Evolutionary conservation across 2,888 invertebrate genomes (phyloP).

Genomic region (Cheilosia soror): DNA sequence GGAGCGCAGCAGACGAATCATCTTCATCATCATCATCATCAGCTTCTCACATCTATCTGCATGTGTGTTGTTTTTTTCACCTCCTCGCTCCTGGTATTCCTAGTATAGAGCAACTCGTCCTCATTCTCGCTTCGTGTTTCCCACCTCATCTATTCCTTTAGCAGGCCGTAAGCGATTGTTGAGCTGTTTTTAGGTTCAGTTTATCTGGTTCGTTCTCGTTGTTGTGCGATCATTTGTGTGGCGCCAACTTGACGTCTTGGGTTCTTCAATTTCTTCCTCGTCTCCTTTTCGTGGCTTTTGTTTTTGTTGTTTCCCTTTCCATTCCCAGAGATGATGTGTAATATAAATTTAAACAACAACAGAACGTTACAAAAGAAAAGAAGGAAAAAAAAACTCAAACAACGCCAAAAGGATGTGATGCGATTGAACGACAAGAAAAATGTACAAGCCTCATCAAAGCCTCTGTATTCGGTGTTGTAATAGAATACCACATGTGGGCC

Average conservation of each 20-base stretch:
- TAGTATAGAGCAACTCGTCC: slow-evolving; percentile 28
- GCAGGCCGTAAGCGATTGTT: slow-evolving; percentile 42
- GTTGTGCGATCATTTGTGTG: slow-evolving; percentile 67
- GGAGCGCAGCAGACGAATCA: slow-evolving; percentile 33
- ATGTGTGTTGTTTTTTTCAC: slow-evolving; percentile 22
- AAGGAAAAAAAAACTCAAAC: not conserved
- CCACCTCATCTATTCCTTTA: slow-evolving; percentile 47
- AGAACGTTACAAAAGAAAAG: slow-evolving; percentile 4
- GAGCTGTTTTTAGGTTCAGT: slow-evolving; percentile 53
- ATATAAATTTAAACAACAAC: slow-evolving; percentile 41
- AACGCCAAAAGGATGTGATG: slow-evolving; percentile 24
- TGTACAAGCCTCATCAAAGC: slow-evolving; percentile 15
- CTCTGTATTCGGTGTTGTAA: slow-evolving; percentile 11
- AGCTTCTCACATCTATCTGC: slow-evolving; percentile 58
- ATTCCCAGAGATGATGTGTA: slow-evolving; percentile 17
- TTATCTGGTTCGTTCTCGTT: slow-evolving; percentile 33
- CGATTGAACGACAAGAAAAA: slow-evolving; percentile 3
- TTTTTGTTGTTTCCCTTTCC: not conserved
- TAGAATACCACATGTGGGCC: slow-evolving; percentile 50
- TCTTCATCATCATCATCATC: slow-evolving; percentile 39
- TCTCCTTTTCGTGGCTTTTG: slow-evolving; percentile 7
- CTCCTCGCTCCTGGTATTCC: not conserved
- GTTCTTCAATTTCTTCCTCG: slow-evolving; percentile 46
- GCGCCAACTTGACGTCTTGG: slow-evolving; percentile 71
- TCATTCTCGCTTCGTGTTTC: slow-evolving; percentile 30